Evolutionary conservation across 2,888 invertebrate genomes (phyloP), one percentile per base, ranked within the genome.

Genomic region (Tortricodes alternella): DNA sequence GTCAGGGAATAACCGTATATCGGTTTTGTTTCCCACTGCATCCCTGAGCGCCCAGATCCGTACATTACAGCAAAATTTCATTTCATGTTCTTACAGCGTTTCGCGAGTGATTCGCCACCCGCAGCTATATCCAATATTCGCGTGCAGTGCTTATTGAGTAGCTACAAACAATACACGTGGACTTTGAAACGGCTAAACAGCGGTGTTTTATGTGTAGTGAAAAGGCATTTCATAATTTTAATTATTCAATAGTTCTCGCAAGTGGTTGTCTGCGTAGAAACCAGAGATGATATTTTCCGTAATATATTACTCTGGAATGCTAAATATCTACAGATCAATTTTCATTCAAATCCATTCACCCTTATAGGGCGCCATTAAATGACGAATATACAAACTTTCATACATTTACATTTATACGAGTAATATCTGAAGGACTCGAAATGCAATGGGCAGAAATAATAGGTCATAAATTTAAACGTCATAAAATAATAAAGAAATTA

Each of bases 1-100:
- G 90, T 90, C 89, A 88, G 81, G 86, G 83, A 83, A 89, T 88
- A 87, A 84, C 82, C 86, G 81, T 86, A 87, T 86, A 89, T 88
- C 87, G 86, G 86, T 89, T 88, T 89, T 87, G 88, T 88, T 86
- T 83, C 50, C 78, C 74, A 71, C 71, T 69, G 68, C 68, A 77
- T 82, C 84, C 80, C 79, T 67, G 62, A 67, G 70, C 74, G 70
- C 69, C 67, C 64, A 66, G 66, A 68, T 70, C 56, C 60, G 59
- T 58, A 57, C 61, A 60, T 60, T 52, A 52, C 58, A 52, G 46
- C 58, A 52, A 52, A 58, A 52, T 52, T 52, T 52, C 52, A 58
- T 53, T 52, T 48, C 53, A 53, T 58, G 53, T 58, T 43, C 53
- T 53, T 58, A 58, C 43, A 37, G 35, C 49, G 37, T 43, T 56